Evolutionary conservation across 2,797 vertebrate species (phyloP).

Genomic region (Hydrolagus colliei): DNA sequence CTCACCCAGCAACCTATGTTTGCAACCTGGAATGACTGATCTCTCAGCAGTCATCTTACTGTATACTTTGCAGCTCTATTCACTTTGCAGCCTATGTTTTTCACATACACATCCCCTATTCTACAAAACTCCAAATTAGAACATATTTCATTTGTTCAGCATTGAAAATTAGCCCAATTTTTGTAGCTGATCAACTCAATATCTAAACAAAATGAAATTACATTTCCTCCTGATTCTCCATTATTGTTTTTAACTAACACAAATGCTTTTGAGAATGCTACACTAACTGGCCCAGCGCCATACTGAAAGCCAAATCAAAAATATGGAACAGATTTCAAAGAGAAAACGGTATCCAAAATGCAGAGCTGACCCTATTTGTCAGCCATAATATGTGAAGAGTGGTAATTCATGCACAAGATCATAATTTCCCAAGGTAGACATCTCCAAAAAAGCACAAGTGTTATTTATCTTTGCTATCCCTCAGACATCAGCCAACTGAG

Average conservation of each 20-base stretch:
- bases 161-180: neutral
- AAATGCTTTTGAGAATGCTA: too few species aligned
- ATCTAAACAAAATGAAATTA: neutral
- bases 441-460: too few species aligned
- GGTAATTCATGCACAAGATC: neutral
- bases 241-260: neutral
- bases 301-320: neutral
- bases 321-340: neutral
- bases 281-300: neutral
- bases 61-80: neutral
- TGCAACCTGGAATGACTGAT: too few species aligned
- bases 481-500: neutral
- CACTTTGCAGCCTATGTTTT: neutral
- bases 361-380: neutral
- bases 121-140: neutral
- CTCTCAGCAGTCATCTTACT: neutral
- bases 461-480: slow-evolving; percentile 2
- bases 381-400: neutral
- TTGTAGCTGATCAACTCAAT: neutral
- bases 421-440: neutral
- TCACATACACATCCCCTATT: neutral
- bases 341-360: neutral
- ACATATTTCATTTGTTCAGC: too few species aligned
- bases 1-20: too few species aligned
- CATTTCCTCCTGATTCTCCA: neutral